Percentiles rank a stretch among this genome's conserved stretches.
Conservation (phyloP, 2,888 invertebrate genomes). For the Tiliacea citrago region DNA sequence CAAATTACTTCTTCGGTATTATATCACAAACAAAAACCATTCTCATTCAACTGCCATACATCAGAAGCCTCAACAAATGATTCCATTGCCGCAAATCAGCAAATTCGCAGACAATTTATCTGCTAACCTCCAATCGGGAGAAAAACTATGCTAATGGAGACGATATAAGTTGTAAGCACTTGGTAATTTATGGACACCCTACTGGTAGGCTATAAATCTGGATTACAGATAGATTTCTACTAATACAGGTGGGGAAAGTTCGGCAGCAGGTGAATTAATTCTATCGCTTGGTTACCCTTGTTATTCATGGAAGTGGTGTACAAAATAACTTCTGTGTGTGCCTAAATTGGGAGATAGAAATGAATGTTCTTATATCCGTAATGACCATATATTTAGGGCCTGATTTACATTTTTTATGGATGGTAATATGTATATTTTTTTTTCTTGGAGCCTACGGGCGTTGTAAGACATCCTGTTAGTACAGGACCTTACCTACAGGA, state of each 20-base stretch:
- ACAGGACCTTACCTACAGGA: too few relatives aligned
- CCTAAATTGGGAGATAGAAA: background rate
- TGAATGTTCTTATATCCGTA: background rate
- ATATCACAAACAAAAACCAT: conserved; percentile 32
- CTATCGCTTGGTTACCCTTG: conserved; percentile 43
- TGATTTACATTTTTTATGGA: background rate
- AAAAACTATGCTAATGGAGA: conserved; percentile 53
- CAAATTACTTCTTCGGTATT: background rate
- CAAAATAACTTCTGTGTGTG: conserved; percentile 10
- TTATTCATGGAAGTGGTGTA: conserved; percentile 24
- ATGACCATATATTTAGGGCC: too few relatives aligned
- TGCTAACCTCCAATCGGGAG: conserved; percentile 27
- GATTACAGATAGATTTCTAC: conserved; percentile 43
- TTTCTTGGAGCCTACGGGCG: background rate
- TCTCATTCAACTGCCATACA: conserved; percentile 14
- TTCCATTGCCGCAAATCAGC: conserved; percentile 52
- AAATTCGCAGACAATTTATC: conserved; percentile 43
- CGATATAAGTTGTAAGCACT: conserved; percentile 56
- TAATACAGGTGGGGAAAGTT: conserved; percentile 59
- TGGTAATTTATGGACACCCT: conserved; percentile 50
- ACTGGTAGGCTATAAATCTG: conserved; percentile 50
- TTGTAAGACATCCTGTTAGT: background rate
- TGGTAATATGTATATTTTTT: background rate
- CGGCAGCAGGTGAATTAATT: conserved; percentile 55
- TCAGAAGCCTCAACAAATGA: conserved; percentile 38